These are phyloP conservation scores for Lysiphlebus fabarum DNA, from an alignment of 1,140 invertebrate genomes.

Conservation along the genomic window DNA sequence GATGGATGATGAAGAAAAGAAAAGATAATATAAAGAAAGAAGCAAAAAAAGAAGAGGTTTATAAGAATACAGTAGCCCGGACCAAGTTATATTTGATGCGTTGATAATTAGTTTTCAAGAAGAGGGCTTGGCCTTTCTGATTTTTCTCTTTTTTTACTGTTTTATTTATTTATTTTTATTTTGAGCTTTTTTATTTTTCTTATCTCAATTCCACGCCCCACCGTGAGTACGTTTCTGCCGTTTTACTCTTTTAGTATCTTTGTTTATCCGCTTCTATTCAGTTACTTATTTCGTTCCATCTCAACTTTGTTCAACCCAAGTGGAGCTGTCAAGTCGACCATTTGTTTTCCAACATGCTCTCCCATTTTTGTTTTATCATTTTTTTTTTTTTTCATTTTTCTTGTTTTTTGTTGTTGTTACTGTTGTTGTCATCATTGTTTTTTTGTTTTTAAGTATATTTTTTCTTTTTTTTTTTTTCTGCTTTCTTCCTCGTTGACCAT, in stretches of 20 bases:
- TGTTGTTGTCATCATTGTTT: too few relatives aligned
- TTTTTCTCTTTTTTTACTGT: conserved; percentile 20
- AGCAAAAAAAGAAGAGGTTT: conserved; percentile 15
- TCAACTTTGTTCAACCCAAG: conserved; percentile 20
- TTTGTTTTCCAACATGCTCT: conserved; percentile 36
- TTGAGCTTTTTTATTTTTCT: conserved; percentile 23
- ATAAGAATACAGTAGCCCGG: conserved; percentile 53
- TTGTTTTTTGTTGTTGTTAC: not conserved
- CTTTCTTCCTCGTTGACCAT: conserved; percentile 17
- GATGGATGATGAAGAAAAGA: conserved; percentile 11
- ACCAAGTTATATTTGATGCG: conserved; percentile 56
- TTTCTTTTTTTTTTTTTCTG: not conserved
- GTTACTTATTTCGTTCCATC: not conserved
- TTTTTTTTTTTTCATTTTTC: not conserved
- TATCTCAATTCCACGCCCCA: conserved; percentile 17
- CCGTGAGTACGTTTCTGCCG: conserved; percentile 1
- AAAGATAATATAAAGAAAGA: conserved; percentile 13
- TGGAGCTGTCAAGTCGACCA: conserved; percentile 36
- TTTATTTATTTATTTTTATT: conserved; percentile 12
- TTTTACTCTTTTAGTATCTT: conserved; percentile 16
- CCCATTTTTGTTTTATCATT: not conserved
- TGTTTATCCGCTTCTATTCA: conserved; percentile 4
- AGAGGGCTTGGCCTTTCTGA: conserved; percentile 26
- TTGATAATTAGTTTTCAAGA: conserved; percentile 53
- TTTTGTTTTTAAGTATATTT: not conserved